Percentiles rank a stretch among this genome's conserved stretches.
Evolutionary conservation across 2,797 vertebrate genomes (phyloP).

Genomic region (Halcyon smyrnensis): DNA sequence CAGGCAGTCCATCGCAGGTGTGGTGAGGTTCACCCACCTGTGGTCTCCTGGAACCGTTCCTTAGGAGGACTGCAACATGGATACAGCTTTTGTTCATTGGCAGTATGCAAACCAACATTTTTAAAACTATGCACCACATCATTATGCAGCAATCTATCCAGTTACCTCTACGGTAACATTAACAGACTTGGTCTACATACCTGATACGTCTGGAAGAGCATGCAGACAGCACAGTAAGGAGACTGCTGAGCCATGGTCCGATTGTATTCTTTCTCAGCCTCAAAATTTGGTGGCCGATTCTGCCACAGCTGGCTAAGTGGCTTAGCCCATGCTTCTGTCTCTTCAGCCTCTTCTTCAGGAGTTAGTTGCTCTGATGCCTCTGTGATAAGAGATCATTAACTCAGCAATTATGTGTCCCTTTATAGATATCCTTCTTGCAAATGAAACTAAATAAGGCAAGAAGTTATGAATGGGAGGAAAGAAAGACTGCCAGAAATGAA

Average conservation of each 20-base stretch:
- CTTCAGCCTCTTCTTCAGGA: slow-evolving; percentile 83
- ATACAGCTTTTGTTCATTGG: neutral
- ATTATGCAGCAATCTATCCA: neutral
- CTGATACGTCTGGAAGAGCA: slow-evolving; percentile 93
- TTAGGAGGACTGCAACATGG: neutral
- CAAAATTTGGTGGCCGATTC: slow-evolving; percentile 86
- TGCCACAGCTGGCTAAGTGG: slow-evolving; percentile 93
- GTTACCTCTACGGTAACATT: neutral
- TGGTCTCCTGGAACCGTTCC: neutral
- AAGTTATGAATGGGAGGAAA: neutral
- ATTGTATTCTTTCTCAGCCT: slow-evolving; percentile 91
- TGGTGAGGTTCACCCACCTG: neutral
- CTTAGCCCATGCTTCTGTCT: slow-evolving; percentile 92
- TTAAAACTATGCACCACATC: neutral
- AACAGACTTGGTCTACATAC: slow-evolving; percentile 68
- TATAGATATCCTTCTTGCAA: neutral
- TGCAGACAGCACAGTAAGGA: slow-evolving; percentile 93
- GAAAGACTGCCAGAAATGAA: neutral
- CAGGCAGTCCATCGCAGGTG: neutral
- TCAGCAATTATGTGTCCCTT: neutral
- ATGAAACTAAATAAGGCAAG: neutral
- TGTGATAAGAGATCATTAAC: slow-evolving; percentile 49
- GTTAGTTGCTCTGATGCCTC: slow-evolving; percentile 84
- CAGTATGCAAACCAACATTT: neutral
- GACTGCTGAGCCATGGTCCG: slow-evolving; percentile 85